Evolutionary conservation across 1,140 invertebrate genomes (phyloP), one percentile per base, ranked within the genome.

Genomic region (Ceratina calcarata): DNA sequence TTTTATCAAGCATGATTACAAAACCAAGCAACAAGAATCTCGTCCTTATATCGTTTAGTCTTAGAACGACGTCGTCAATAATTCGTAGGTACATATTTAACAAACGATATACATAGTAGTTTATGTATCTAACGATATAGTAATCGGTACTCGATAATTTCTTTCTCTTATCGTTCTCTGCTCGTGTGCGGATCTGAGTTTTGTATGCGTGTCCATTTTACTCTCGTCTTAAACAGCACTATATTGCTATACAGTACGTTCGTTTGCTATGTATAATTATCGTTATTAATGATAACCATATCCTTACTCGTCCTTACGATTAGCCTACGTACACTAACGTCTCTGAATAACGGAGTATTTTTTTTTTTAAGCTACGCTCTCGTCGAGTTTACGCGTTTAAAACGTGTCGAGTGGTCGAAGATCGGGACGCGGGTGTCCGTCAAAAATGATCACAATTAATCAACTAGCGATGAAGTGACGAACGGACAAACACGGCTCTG

Each of bases 11-110:
- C 92, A 93, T 90, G 89, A 91, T 93, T 93, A 93, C 90, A 93
- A 93, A 93, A 93, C 90, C 86, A 93, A 93, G 93, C 92, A 93
- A 93, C 92, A 93, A 92, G 84, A 89, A 89, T 88, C 77, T 89
- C 82, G 74, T 88, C 57, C 84, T 88, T 87, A 88, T 57, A 83
- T 87, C 69, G 72, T 79, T 49, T 84, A 82, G 81, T 73, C 86
- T 84, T 83, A 86, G 49, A 84, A 89, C 81, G 82, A 89, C 80
- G 74, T 86, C 67, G 66, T 86, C 85, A 84, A 83, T 91, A 83
- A 68, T 83, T 86, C 58, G 70, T 87, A 87, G 64, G 76, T 90
- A 91, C 87, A 91, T 91, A 89, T 91, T 91, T 90, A 91, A 91
- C 90, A 91, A 91, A 90, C 82, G 82, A 85, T 89, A 87, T 88